phyloP scores from a whole-genome alignment of 2,888 invertebrate genomes.

The Amiota communis region DNA sequence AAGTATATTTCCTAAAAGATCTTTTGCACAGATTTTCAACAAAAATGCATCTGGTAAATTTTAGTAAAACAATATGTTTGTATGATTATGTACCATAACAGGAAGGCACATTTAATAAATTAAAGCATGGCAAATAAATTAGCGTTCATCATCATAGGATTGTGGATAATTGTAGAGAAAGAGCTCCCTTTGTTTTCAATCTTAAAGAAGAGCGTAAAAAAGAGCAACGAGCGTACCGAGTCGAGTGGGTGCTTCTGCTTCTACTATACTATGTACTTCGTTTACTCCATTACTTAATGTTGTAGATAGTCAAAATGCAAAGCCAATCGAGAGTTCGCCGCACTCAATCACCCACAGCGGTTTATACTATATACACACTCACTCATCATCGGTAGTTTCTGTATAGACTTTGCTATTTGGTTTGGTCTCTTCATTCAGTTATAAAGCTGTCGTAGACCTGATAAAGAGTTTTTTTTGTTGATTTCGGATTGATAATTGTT shows the following conservation, averaged over 20 bases:
- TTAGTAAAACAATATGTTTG: too few species aligned
- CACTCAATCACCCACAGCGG: too few species aligned
- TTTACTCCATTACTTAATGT: neutral
- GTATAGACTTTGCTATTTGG: too few species aligned
- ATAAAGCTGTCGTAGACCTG: neutral
- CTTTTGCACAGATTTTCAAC: too few species aligned
- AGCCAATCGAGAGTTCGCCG: neutral
- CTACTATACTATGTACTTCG: too few species aligned
- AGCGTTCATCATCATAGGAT: neutral
- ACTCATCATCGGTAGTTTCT: too few species aligned
- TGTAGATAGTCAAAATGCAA: conserved; percentile 10
- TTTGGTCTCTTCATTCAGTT: neutral
- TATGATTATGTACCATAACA: neutral
- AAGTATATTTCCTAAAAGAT: too few species aligned
- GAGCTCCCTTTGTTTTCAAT: conserved; percentile 18
- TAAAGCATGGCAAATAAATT: conserved; percentile 28
- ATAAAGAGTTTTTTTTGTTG: neutral
- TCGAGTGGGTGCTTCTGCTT: conserved; percentile 16
- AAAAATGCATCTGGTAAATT: too few species aligned
- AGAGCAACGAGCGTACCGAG: neutral
- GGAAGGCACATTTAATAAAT: conserved; percentile 18
- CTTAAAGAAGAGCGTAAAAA: neutral
- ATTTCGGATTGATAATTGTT: conserved; percentile 9
- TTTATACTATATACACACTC: too few species aligned
- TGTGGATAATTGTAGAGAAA: neutral